Conservation (phyloP, 2,888 invertebrate genomes). For the Melinopterus prodromus region DNA sequence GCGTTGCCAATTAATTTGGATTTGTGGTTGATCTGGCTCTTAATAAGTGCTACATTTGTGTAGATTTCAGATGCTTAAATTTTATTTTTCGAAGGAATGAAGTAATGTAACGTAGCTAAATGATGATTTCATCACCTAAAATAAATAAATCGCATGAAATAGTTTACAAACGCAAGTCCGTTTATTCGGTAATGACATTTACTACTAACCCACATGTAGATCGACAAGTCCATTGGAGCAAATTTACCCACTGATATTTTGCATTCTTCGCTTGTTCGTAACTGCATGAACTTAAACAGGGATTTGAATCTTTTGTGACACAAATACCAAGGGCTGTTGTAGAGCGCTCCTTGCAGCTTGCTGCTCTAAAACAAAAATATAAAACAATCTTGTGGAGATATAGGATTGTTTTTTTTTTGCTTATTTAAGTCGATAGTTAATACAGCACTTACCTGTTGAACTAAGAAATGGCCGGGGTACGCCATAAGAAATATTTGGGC, state of each 20-base stretch:
- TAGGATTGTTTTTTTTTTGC: too few relatives aligned
- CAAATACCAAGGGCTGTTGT: slow-evolving; percentile 40
- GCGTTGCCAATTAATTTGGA: too few relatives aligned
- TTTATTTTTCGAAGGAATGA: neutral
- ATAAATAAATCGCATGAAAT: neutral
- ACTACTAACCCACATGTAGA: slow-evolving; percentile 39
- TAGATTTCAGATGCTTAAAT: neutral
- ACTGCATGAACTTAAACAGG: slow-evolving; percentile 37
- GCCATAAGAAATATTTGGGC: slow-evolving; percentile 43
- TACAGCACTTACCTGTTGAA: slow-evolving; percentile 30
- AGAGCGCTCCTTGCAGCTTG: slow-evolving; percentile 30
- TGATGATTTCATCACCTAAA: slow-evolving; percentile 41
- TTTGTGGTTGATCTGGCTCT: too few relatives aligned
- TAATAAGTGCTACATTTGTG: too few relatives aligned
- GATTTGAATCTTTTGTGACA: slow-evolving; percentile 33
- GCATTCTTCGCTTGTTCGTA: slow-evolving; percentile 37
- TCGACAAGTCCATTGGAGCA: slow-evolving; percentile 40
- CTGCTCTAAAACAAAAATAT: slow-evolving; percentile 35
- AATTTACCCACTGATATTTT: slow-evolving; percentile 41
- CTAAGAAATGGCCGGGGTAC: slow-evolving; percentile 43
- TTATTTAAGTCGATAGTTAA: neutral
- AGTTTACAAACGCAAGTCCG: neutral
- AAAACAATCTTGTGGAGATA: too few relatives aligned
- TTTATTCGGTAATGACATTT: neutral
- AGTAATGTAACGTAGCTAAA: slow-evolving; percentile 43